Evolutionary conservation across 2,113 vertebrate genomes (phyloP), one percentile per base, ranked within the genome.

Genomic region (Aegithalos caudatus): DNA sequence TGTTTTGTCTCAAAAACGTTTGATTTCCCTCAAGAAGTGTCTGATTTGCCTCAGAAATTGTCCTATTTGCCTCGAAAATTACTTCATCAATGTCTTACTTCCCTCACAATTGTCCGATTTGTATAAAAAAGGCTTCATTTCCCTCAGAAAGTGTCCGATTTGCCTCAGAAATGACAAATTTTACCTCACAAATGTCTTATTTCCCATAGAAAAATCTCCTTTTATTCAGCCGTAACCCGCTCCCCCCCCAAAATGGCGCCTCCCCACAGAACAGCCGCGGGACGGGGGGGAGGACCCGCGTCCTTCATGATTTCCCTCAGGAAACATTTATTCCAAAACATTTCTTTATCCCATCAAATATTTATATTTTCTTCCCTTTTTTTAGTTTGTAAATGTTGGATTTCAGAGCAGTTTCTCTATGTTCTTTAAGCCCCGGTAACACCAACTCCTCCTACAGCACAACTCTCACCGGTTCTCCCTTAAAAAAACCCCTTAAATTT

Each of bases 211-310:
- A 86, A 86, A 77, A 31, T 23, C 5, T 6, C 10, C 1, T 45
- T 72, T 78, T n/a, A 61, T 70, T 86, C 15, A 7, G 12, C 7
- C 20, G 6, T 23, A 23, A n/a, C 5, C 3, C 1, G 7, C 31
- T 22, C 11, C 2, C 17, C 37, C 13, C 35, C 15, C 12, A 60
- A 77, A 23, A 86, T 69, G 84, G 84, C 84, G 38, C 12, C 54
- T 69, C 4, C 54, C 54, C 70, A 38, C 42, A 76, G 42, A 85
- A 15, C 48, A 10, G 33, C 24, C 1, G 2, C 5, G 14, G 31
- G 19, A 7, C 18, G 35, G 0, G 25, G 5, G 4, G 4, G 28
- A 6, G 23, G 12, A 58, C 2, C 5, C 11, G 3, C 2, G 10
- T 45, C 73, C 72, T 51, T 45, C 83, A 33, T 9, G 3, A 60